These are phyloP conservation scores for Cliona cf. orientalis DNA, from an alignment of 37 sponge, comb jelly and placozoan genomes.

Conservation along the genomic window DNA sequence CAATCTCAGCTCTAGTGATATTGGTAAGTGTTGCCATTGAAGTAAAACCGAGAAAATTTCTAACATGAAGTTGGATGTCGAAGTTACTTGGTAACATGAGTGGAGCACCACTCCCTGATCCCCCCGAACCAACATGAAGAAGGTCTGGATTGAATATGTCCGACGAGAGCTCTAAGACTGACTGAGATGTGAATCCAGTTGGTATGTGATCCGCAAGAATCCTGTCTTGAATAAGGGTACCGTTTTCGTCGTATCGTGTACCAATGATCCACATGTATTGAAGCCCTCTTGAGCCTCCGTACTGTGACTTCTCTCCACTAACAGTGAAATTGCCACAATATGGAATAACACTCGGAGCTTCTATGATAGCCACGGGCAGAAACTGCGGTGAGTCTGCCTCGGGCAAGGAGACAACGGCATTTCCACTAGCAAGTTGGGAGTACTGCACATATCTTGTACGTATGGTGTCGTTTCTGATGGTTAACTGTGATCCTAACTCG, in stretches of 20 bases:
- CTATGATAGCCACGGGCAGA: conserved; percentile 33
- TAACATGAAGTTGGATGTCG: conserved; percentile 33
- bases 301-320: conserved; percentile 32
- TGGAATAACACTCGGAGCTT: conserved; percentile 35
- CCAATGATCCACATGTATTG: conserved; percentile 52
- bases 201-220: conserved; percentile 22
- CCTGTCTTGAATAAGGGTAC: conserved; percentile 16
- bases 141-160: not conserved
- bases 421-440: conserved; percentile 45
- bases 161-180: conserved; percentile 9
- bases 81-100: not conserved
- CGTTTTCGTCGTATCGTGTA: not conserved
- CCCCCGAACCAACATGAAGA: not conserved
- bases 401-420: not conserved
- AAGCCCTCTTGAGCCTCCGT: conserved; percentile 45
- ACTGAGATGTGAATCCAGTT: not conserved
- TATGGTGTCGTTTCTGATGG: conserved; percentile 7
- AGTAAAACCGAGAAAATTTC: conserved; percentile 47
- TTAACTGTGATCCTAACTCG: not conserved
- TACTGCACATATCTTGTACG: conserved; percentile 45
- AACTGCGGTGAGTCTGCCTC: not conserved
- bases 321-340: conserved; percentile 43
- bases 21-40: not conserved
- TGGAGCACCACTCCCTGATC: not conserved
- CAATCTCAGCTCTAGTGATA: not conserved